Conservation (phyloP, 2,113 vertebrate species). For the Aplodontia rufa region DNA sequence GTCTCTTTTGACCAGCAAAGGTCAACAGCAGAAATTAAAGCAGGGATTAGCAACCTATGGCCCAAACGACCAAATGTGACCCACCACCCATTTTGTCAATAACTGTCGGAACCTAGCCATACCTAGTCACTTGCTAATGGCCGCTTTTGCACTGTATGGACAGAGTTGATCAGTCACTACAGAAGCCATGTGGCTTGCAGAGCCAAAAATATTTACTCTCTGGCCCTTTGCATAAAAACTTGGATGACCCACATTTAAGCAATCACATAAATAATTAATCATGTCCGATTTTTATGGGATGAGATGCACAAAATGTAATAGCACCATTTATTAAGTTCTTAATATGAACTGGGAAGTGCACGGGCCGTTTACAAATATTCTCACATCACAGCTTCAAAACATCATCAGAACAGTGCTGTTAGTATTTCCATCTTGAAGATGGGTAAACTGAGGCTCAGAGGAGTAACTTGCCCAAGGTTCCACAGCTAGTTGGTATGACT, state of each 20-base stretch:
- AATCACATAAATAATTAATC: neutral
- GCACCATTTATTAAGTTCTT: neutral
- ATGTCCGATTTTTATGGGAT: neutral
- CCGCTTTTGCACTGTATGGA: accelerated
- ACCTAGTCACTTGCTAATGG: neutral
- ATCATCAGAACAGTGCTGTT: accelerated
- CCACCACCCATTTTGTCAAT: neutral
- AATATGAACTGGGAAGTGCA: neutral
- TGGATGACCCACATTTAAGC: neutral
- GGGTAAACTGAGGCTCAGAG: neutral
- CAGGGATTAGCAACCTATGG: neutral
- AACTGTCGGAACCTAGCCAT: neutral
- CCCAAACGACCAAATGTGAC: neutral
- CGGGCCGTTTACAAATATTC: no score
- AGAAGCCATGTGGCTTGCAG: neutral
- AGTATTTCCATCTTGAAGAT: neutral
- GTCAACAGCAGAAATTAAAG: neutral
- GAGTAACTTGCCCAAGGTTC: neutral
- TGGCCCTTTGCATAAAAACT: neutral
- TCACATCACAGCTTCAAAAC: neutral
- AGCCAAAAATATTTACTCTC: neutral
- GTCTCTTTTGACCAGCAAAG: neutral
- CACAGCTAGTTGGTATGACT: neutral
- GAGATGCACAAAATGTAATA: neutral
- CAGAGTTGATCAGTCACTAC: neutral